phyloP scores from a whole-genome alignment of 2,888 invertebrate genomes.

The Andrena trimmerana region DNA sequence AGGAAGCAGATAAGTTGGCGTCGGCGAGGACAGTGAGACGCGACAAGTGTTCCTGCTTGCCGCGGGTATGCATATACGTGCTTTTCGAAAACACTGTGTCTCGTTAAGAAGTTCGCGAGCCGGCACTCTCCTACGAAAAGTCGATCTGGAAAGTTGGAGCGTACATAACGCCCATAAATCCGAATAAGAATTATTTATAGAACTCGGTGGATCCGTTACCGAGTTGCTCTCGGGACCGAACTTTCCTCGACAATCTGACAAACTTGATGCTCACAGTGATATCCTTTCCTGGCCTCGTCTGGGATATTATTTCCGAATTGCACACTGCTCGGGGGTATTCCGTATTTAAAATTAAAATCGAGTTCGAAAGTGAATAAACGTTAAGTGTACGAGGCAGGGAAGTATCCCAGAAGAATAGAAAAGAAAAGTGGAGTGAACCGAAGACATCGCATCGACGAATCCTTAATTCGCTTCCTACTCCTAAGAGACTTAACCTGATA shows the following conservation, averaged over 20 bases:
- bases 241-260: constrained; percentile 69
- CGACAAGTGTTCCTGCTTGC: not conserved
- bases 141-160: constrained; percentile 67
- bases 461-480: not conserved
- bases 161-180: constrained; percentile 76
- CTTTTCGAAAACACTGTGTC: constrained; percentile 19
- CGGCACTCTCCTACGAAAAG: constrained; percentile 49
- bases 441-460: not conserved
- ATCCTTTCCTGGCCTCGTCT: constrained; percentile 47
- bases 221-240: constrained; percentile 64
- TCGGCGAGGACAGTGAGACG: not conserved
- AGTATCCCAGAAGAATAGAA: constrained; percentile 9
- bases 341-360: constrained; percentile 61
- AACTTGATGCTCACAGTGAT: constrained; percentile 68
- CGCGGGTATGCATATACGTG: not conserved
- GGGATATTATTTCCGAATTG: constrained; percentile 64
- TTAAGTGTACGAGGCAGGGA: not conserved
- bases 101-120: constrained; percentile 53
- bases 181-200: constrained; percentile 81
- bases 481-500: not conserved
- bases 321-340: constrained; percentile 39
- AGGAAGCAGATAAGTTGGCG: not conserved
- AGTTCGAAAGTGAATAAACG: constrained; percentile 52
- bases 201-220: constrained; percentile 63
- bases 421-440: not conserved